Evolutionary conservation across 1,140 invertebrate genomes (phyloP), one percentile per base, ranked within the genome.

Genomic region (Leptopilina clavipes): DNA sequence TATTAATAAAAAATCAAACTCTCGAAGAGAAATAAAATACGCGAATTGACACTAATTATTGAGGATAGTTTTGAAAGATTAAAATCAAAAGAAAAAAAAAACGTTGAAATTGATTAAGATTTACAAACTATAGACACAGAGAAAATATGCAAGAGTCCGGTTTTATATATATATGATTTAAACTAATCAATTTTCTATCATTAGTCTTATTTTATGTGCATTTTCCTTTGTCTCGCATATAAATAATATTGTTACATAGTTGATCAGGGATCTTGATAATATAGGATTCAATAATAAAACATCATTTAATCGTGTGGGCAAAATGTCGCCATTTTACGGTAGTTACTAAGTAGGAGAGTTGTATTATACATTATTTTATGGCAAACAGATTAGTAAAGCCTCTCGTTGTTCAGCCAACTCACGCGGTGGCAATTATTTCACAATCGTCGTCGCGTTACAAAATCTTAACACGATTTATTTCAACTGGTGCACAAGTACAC

Each of bases 381-480:
- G 76, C 44, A 2, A 54, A 74, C 71, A 71, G 74, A 76, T 79
- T 40, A 74, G 72, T 73, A 72, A 31, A 31, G 5, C 17, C 25
- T 14, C 48, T 37, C 44, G n/a, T 70, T 59, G 72, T 54, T 72
- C 77, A 71, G 71, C 70, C 72, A 76, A 76, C 81, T 82, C 45
- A 77, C 45, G 77, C 59, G 5, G 25, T 31, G 25, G 25, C 25
- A 31, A 31, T 31, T 56, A 75, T 83, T 83, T 81, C 81, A 83
- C 77, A 82, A 80, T 82, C 78, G 79, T 72, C n/a, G n/a, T 31
- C 25, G 25, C 75, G 11, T 80, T 82, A 80, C 79, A 82, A 82
- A 82, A 82, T 72, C 77, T 73, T 5, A 65, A 12, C 25, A 65
- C 59, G 59, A 65, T 65, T 65, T 65, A 65, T 65, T n/a, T 22